These are phyloP conservation scores for Aspidiotus destructor DNA, from an alignment of 2,888 invertebrate genomes.

Conservation along the genomic window DNA sequence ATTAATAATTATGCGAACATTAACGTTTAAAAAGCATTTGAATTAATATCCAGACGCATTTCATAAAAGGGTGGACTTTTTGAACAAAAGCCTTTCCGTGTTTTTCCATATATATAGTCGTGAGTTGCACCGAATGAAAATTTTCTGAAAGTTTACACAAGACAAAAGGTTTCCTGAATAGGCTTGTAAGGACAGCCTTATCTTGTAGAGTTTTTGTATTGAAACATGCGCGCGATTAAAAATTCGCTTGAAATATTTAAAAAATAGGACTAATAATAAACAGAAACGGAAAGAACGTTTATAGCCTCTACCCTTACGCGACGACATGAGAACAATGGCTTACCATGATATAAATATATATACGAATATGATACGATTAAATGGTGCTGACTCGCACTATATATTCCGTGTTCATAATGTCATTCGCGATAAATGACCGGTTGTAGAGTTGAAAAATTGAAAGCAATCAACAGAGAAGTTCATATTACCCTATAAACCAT, in stretches of 20 bases:
- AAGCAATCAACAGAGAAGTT: no score
- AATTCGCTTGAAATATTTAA: slow-evolving; percentile 28
- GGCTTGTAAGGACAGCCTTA: slow-evolving; percentile 24
- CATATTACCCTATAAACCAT: no score
- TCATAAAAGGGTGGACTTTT: slow-evolving; percentile 32
- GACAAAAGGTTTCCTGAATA: slow-evolving; percentile 31
- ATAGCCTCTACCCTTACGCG: no score
- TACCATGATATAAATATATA: no score
- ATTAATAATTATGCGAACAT: slow-evolving; percentile 33
- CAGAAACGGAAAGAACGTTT: neutral
- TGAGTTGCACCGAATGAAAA: slow-evolving; percentile 19
- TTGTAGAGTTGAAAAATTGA: no score
- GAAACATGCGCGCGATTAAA: slow-evolving; percentile 32
- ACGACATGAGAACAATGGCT: no score
- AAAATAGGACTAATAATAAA: neutral
- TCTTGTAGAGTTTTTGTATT: slow-evolving; percentile 32
- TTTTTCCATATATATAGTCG: slow-evolving; percentile 6
- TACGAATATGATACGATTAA: no score
- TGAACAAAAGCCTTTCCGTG: slow-evolving; percentile 22
- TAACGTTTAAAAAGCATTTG: slow-evolving; percentile 33
- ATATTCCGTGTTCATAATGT: no score
- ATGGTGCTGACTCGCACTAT: no score
- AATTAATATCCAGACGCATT: slow-evolving; percentile 33
- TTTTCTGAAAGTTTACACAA: slow-evolving; percentile 31
- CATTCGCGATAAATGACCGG: no score